A percentile compares a stretch with the other conserved stretches of the same genome.
Evolutionary conservation across 1,140 invertebrate species (phyloP).

Genomic region (Hermetia illucens): DNA sequence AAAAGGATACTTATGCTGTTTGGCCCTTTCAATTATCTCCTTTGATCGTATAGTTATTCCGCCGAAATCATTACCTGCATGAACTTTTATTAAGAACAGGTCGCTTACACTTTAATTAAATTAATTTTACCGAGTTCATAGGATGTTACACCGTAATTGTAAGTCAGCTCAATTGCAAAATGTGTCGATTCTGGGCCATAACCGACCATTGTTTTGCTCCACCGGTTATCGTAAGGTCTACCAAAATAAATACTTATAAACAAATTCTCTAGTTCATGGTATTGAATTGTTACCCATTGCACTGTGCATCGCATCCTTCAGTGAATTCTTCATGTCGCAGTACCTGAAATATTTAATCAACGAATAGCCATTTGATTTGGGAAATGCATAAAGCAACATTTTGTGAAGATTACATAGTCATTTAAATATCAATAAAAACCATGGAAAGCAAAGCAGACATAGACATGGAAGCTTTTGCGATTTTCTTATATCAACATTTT

Average conservation of each 20-base stretch:
- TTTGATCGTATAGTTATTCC: slow-evolving; percentile 75
- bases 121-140: slow-evolving; percentile 48
- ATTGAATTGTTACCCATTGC: slow-evolving; percentile 73
- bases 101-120: neutral
- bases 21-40: slow-evolving; percentile 58
- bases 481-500: no score
- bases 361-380: neutral
- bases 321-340: slow-evolving; percentile 93
- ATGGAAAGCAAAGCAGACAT: no score
- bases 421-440: no score
- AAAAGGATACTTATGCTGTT: slow-evolving; percentile 34
- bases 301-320: slow-evolving; percentile 88
- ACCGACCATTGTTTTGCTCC: slow-evolving; percentile 99
- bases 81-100: neutral
- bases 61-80: slow-evolving; percentile 69
- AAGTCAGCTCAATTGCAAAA: slow-evolving; percentile 95
- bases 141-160: slow-evolving; percentile 84
- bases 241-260: slow-evolving; percentile 3
- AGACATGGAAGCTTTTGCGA: no score
- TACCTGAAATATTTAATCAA: slow-evolving; percentile 43
- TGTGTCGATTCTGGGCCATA: slow-evolving; percentile 91
- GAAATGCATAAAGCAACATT: neutral
- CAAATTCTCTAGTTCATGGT: slow-evolving; percentile 1
- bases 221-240: slow-evolving; percentile 89
- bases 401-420: neutral